phyloP scores from a whole-genome alignment of 2,888 invertebrate species.

The Incurvaria masculella region DNA sequence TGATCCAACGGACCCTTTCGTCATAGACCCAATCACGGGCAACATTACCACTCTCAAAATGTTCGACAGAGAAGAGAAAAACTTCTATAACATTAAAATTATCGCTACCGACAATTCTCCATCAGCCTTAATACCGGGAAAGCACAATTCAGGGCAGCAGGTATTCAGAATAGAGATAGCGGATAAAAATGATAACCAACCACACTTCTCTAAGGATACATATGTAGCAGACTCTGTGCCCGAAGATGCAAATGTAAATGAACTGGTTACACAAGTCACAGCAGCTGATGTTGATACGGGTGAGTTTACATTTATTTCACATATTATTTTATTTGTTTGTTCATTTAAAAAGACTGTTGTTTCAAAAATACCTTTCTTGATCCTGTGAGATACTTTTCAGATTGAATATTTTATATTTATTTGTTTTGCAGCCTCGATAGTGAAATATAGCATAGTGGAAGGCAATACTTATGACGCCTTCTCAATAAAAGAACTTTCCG shows the following conservation, averaged over 20 bases:
- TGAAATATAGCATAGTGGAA: constrained; percentile 81
- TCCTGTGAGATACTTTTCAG: no score
- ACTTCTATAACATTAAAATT: constrained; percentile 86
- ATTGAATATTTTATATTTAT: constrained; percentile 1
- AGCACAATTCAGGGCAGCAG: constrained; percentile 75
- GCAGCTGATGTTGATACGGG: constrained; percentile 86
- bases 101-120: constrained; percentile 88
- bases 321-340: no score
- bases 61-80: constrained; percentile 85
- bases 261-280: constrained; percentile 81
- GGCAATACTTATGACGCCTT: constrained; percentile 88
- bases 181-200: constrained; percentile 95
- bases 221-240: constrained; percentile 73
- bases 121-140: constrained; percentile 64
- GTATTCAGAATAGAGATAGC: constrained; percentile 88
- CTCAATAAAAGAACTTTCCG: constrained; percentile 78
- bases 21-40: constrained; percentile 81
- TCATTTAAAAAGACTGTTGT: no score
- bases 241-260: constrained; percentile 82
- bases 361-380: no score
- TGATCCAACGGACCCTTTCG: constrained; percentile 69
- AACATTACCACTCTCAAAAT: constrained; percentile 77
- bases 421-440: constrained; percentile 64
- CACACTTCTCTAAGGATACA: constrained; percentile 75
- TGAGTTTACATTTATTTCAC: no score